Conservation (phyloP, 2,797 vertebrate genomes). For the Buphagus erythrorhynchus region DNA sequence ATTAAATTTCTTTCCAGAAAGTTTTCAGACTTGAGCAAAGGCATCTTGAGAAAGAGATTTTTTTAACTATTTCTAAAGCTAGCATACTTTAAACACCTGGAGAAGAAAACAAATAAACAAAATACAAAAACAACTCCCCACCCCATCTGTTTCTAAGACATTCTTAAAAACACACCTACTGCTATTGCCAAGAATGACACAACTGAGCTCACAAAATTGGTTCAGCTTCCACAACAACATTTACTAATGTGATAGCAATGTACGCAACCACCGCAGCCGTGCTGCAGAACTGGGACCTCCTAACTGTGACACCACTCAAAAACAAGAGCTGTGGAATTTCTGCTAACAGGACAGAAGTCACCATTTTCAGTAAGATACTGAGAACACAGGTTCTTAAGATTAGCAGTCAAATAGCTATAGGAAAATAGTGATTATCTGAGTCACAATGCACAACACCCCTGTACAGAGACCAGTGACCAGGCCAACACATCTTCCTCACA, state of each 20-base stretch:
- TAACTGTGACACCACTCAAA: background rate
- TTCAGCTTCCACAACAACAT: background rate
- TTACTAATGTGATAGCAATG: background rate
- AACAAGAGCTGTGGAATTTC: background rate
- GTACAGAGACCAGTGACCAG: background rate
- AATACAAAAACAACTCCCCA: background rate
- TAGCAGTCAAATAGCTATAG: background rate
- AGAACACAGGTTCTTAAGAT: background rate
- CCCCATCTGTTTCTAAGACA: background rate
- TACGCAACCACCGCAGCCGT: fast-evolving
- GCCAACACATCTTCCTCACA: background rate
- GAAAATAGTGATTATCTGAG: background rate
- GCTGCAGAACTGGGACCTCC: background rate
- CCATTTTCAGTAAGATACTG: background rate
- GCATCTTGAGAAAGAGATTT: background rate
- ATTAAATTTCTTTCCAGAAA: background rate
- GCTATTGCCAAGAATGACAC: constrained; percentile 1
- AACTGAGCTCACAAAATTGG: background rate
- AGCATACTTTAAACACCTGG: background rate
- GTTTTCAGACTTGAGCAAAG: background rate
- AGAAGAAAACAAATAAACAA: background rate
- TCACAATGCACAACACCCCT: background rate
- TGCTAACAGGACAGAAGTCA: background rate
- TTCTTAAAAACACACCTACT: background rate
- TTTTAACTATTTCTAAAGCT: background rate